Evolutionary conservation across 1,140 invertebrate genomes (phyloP).

Genomic region (Bombyx mandarina): DNA sequence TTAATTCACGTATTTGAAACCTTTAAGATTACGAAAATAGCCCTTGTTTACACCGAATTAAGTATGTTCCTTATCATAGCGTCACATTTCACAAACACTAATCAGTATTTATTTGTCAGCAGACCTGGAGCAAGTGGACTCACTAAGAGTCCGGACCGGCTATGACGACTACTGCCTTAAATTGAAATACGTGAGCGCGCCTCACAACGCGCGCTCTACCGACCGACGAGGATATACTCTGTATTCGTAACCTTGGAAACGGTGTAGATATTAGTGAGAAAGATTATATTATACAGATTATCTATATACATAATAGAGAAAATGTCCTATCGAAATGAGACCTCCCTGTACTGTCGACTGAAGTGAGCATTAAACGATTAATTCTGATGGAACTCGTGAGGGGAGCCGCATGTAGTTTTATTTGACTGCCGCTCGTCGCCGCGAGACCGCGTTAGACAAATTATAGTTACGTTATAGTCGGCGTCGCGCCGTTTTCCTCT

Average conservation of each 20-base stretch:
- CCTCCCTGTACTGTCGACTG: slow-evolving; percentile 55
- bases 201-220: slow-evolving; percentile 15
- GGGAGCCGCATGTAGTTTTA: slow-evolving; percentile 43
- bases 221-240: slow-evolving; percentile 39
- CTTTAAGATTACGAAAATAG: too few relatives aligned
- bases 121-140: slow-evolving; percentile 65
- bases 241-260: slow-evolving; percentile 56
- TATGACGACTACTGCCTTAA: slow-evolving; percentile 8
- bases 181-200: slow-evolving; percentile 13
- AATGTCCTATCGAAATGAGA: slow-evolving; percentile 61
- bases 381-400: slow-evolving; percentile 39
- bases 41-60: too few relatives aligned
- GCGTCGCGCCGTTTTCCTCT: slow-evolving; percentile 24
- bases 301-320: slow-evolving; percentile 69
- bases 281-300: slow-evolving; percentile 69
- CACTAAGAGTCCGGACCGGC: slow-evolving; percentile 35
- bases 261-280: slow-evolving; percentile 71
- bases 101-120: slow-evolving; percentile 9
- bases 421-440: slow-evolving; percentile 37
- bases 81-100: background rate
- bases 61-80: too few relatives aligned
- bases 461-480: slow-evolving; percentile 35
- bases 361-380: slow-evolving; percentile 49
- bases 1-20: too few relatives aligned
- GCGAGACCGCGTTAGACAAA: slow-evolving; percentile 31